Evolutionary conservation across 2,113 vertebrate species (phyloP).

Genomic region (Zosterops hypoxanthus): DNA sequence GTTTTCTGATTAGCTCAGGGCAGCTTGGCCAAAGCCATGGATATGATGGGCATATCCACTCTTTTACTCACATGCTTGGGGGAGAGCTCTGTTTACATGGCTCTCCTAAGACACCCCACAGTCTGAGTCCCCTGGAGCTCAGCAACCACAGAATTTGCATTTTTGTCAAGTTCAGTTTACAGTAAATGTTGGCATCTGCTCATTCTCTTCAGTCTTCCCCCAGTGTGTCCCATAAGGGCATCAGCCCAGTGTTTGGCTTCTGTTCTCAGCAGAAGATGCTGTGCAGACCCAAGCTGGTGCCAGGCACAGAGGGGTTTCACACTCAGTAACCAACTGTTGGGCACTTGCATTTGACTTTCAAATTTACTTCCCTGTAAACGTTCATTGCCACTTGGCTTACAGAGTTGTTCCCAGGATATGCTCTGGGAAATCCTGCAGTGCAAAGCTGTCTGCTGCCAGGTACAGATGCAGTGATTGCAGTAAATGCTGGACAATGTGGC

Average conservation of each 20-base stretch:
- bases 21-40: not conserved
- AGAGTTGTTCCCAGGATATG: not conserved
- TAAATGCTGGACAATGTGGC: not conserved
- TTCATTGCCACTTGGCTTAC: not conserved
- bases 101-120: not conserved
- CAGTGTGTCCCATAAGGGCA: not conserved
- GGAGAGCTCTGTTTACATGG: not conserved
- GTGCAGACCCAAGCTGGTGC: not conserved
- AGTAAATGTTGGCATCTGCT: not conserved
- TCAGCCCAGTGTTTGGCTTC: not conserved
- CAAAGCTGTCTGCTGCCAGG: not conserved
- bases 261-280: not conserved
- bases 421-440: not conserved
- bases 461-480: not conserved
- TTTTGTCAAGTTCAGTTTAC: not conserved
- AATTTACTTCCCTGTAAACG: not conserved
- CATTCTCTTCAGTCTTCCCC: not conserved
- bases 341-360: not conserved
- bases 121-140: not conserved
- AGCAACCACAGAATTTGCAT: not conserved
- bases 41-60: not conserved
- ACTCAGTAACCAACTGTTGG: not conserved
- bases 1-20: not conserved
- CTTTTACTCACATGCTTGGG: not conserved
- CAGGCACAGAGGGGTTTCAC: not conserved